Conservation (phyloP, 2,888 invertebrate genomes). For the Euzophera pinguis region DNA sequence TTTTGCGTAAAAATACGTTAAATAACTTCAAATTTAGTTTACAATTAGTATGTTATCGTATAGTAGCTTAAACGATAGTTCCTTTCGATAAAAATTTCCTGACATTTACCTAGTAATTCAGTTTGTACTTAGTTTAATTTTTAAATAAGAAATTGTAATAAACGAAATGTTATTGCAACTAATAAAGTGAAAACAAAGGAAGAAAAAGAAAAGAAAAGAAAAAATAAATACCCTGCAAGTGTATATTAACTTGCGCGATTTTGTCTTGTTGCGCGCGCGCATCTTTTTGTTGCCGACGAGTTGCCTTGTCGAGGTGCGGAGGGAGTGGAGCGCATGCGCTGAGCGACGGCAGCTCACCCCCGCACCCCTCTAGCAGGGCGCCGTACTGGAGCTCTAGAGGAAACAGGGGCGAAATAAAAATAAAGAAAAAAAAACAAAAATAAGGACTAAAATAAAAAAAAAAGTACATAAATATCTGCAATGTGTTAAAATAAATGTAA, state of each 20-base stretch:
- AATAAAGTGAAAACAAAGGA: slow-evolving; percentile 15
- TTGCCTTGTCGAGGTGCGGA: slow-evolving; percentile 81
- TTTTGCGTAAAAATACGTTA: too few species aligned
- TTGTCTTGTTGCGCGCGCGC: slow-evolving; percentile 86
- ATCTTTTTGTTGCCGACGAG: slow-evolving; percentile 77
- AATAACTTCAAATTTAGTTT: too few species aligned
- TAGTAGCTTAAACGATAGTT: too few species aligned
- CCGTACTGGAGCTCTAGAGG: slow-evolving; percentile 79
- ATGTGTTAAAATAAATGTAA: not conserved
- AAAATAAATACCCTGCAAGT: slow-evolving; percentile 87
- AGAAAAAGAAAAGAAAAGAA: slow-evolving; percentile 34
- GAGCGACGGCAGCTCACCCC: slow-evolving; percentile 74
- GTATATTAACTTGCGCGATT: slow-evolving; percentile 89
- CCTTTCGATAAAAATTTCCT: too few species aligned
- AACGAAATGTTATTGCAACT: not conserved
- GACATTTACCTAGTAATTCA: too few species aligned
- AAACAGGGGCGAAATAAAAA: slow-evolving; percentile 31
- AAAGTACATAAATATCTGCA: not conserved
- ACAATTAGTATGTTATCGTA: too few species aligned
- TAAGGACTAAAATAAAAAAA: not conserved
- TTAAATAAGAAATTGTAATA: not conserved
- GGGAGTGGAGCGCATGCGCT: slow-evolving; percentile 73
- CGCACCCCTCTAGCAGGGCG: slow-evolving; percentile 75
- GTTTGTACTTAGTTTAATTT: too few species aligned
- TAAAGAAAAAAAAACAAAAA: slow-evolving; percentile 30